A percentile compares a stretch with the other conserved stretches of the same genome.
Conservation (phyloP, 1,140 invertebrate species). For the Euura lappo region DNA sequence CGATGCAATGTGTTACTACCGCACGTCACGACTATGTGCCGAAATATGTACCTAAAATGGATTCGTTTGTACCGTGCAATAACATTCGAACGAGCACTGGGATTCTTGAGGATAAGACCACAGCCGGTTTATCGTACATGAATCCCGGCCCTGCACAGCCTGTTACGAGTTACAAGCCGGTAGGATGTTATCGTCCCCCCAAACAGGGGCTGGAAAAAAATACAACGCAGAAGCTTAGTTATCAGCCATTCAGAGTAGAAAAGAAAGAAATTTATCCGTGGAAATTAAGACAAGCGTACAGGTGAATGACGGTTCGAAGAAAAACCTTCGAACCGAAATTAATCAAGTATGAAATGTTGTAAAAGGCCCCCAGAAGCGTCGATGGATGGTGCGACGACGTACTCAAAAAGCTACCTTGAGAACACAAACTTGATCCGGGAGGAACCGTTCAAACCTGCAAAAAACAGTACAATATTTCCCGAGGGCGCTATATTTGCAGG, state of each 20-base stretch:
- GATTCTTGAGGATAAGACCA: slow-evolving; percentile 46
- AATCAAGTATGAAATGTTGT: slow-evolving; percentile 6
- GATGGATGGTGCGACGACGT: slow-evolving; percentile 49
- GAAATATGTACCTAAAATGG: slow-evolving; percentile 61
- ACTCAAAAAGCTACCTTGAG: slow-evolving; percentile 45
- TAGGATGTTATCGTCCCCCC: slow-evolving; percentile 59
- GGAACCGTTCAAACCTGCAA: slow-evolving; percentile 39
- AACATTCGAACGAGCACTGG: slow-evolving; percentile 54
- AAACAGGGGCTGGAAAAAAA: slow-evolving; percentile 59
- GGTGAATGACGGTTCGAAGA: slow-evolving; percentile 54
- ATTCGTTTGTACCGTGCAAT: slow-evolving; percentile 51
- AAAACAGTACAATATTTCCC: slow-evolving; percentile 27
- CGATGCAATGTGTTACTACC: slow-evolving; percentile 73
- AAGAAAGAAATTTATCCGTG: slow-evolving; percentile 46
- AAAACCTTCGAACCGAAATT: slow-evolving; percentile 51
- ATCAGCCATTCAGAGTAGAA: slow-evolving; percentile 38
- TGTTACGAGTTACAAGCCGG: slow-evolving; percentile 61
- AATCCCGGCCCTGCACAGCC: slow-evolving; percentile 37
- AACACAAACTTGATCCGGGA: slow-evolving; percentile 25
- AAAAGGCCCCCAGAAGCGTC: slow-evolving; percentile 38
- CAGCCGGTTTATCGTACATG: slow-evolving; percentile 43
- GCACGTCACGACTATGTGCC: slow-evolving; percentile 71
- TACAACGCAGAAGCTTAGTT: slow-evolving; percentile 50
- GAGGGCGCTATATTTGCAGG: slow-evolving; percentile 34
- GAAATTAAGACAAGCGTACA: slow-evolving; percentile 44